Percentiles rank a stretch among this genome's conserved stretches.
These are phyloP conservation scores for Melanocharis versteri DNA, from an alignment of 2,113 vertebrate species.

Conservation along the genomic window DNA sequence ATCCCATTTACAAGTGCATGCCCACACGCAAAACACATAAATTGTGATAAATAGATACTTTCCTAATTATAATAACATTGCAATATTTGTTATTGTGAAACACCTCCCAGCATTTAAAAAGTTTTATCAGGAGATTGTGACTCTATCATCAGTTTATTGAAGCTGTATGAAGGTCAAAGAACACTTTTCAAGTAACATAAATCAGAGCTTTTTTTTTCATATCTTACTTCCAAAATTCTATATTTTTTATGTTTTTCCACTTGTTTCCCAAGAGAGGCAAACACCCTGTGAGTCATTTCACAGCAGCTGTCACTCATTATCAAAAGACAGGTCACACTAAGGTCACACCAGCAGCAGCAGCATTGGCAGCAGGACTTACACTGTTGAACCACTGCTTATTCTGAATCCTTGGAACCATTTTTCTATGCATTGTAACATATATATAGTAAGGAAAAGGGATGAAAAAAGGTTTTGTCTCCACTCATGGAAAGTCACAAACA, in stretches of 20 bases:
- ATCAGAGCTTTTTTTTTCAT: neutral
- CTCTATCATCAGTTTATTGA: neutral
- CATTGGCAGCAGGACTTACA: neutral
- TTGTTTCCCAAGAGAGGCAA: neutral
- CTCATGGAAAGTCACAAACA: neutral
- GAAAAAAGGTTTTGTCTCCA: neutral
- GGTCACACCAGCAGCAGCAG: neutral
- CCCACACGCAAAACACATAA: neutral
- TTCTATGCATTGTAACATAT: neutral
- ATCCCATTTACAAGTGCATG: neutral
- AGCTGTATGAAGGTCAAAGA: neutral
- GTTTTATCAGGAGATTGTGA: neutral
- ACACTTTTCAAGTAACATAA: neutral
- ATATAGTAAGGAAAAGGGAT: neutral
- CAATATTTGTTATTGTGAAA: neutral
- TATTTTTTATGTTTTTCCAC: neutral
- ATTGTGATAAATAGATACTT: neutral
- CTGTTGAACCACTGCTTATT: neutral
- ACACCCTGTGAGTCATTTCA: neutral
- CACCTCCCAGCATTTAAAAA: neutral
- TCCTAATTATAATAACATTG: neutral
- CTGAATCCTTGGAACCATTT: neutral
- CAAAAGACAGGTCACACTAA: neutral
- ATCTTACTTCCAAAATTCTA: neutral
- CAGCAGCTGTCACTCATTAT: constrained; percentile 10